Conservation (phyloP, 2,797 vertebrate genomes). For the Lophotriccus pileatus region DNA sequence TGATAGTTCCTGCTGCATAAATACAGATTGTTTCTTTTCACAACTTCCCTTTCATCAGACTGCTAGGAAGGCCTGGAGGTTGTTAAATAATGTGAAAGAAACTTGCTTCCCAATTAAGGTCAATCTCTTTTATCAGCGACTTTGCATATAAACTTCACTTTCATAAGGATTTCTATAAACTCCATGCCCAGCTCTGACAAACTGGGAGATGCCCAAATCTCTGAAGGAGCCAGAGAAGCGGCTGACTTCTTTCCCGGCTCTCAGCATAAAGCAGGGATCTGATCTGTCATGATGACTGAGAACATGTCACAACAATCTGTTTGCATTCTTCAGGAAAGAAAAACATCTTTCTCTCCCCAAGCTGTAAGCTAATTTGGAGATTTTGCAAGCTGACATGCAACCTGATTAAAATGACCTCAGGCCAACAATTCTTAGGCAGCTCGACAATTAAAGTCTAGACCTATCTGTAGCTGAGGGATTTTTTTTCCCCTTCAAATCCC, state of each 20-base stretch:
- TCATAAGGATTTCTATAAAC: conserved; percentile 57
- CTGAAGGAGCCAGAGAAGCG: not conserved
- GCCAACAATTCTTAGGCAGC: conserved; percentile 67
- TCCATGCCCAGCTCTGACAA: conserved; percentile 47
- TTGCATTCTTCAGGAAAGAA: conserved; percentile 73
- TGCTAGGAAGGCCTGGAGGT: conserved; percentile 42
- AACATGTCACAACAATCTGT: conserved; percentile 78
- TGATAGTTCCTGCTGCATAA: conserved; percentile 53
- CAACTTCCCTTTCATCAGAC: conserved; percentile 44
- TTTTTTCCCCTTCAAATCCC: not conserved
- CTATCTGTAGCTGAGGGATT: conserved; percentile 37
- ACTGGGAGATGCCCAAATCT: conserved; percentile 51
- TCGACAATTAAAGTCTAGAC: conserved; percentile 63
- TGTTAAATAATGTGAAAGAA: conserved; percentile 49
- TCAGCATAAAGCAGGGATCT: conserved; percentile 48
- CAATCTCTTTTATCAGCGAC: conserved; percentile 54
- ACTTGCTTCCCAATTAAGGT: conserved; percentile 58
- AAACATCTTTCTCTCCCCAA: conserved; percentile 75
- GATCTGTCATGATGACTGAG: conserved; percentile 77
- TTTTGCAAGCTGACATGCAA: conserved; percentile 75
- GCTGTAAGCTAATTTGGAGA: conserved; percentile 76
- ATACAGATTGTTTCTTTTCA: conserved; percentile 58
- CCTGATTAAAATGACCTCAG: conserved; percentile 79
- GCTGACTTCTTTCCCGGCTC: conserved; percentile 12
- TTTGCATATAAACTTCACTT: conserved; percentile 55